These are phyloP conservation scores for Hyperoplus immaculatus DNA, from an alignment of 2,797 vertebrate species.

Conservation along the genomic window DNA sequence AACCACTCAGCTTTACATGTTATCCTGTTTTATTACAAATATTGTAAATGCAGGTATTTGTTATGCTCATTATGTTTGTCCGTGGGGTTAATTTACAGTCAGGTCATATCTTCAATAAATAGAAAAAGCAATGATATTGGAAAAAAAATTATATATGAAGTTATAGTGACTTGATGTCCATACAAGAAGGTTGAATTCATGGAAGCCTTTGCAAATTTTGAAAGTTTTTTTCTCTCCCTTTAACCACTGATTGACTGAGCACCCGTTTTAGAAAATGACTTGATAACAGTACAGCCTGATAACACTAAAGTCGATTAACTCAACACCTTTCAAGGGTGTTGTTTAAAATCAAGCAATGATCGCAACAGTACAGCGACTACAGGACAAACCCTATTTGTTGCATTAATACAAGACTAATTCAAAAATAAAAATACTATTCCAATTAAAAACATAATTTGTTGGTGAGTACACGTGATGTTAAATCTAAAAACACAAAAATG, in stretches of 20 bases:
- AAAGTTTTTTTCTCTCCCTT: neutral
- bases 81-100: conserved; percentile 27
- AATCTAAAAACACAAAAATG: conserved; percentile 29
- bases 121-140: conserved; percentile 15
- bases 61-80: conserved; percentile 16
- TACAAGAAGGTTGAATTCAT: neutral
- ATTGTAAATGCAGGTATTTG: conserved; percentile 55
- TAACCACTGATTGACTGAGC: neutral
- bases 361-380: conserved; percentile 29
- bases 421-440: conserved; percentile 38
- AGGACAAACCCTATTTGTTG: conserved; percentile 21
- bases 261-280: too few relatives aligned
- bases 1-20: conserved; percentile 10
- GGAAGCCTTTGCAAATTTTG: neutral
- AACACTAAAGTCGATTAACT: neutral
- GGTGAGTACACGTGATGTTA: conserved; percentile 23
- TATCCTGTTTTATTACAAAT: conserved; percentile 69
- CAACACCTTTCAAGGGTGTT: conserved; percentile 11
- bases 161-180: neutral
- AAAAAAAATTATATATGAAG: neutral
- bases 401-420: conserved; percentile 26
- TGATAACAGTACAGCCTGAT: neutral
- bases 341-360: neutral
- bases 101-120: conserved; percentile 21
- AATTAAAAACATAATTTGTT: conserved; percentile 31